Evolutionary conservation across 2,888 invertebrate genomes (phyloP), one percentile per base, ranked within the genome.

Genomic region (Xestia c-nigrum): DNA sequence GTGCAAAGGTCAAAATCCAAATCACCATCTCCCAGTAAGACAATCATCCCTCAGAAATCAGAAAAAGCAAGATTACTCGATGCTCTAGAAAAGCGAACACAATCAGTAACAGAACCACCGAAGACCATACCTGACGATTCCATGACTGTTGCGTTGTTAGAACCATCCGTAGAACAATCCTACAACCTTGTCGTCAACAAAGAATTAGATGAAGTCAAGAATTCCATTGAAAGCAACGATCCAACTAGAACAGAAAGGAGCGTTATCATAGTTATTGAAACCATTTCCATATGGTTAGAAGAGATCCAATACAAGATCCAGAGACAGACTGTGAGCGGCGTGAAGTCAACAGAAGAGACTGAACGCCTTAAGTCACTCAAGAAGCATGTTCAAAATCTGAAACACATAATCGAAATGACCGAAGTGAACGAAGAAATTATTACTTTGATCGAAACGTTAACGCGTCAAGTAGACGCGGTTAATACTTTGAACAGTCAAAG

Each of bases 211-310:
- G 95, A 97, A 74, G 91, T 98, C 10, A 97, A 97, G 87, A 94
- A 96, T 75, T 98, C 98, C 3, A 95, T 98, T 19, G 95, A 97
- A 69, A 94, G 92, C 80, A 96, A 97, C 59, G 97, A 98, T 90
- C 94, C 97, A 5, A 93, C 95, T 0, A 94, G 97, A 21, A 97
- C 98, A 61, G 98, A 98, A 92, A 97, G 97, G 87, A 98, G 97
- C 63, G 97, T 98, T 19, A 97, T 98, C 16, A 97, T 98, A 40
- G 97, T 98, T 0, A 98, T 98, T 67, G 98, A 98, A 93, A 98
- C 98, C 0, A 98, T 99, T 63, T 98, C 98, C 0, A 98, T 98
- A 21, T 98, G 98, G 98, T 92, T 99, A 64, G 98, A 99, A 94
- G 98, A 98, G 46, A 98, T 99, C 78, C 98, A 98, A 91, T 98